Evolutionary conservation across 2,888 invertebrate species (phyloP).

Genomic region (Hedychridium roseum): DNA sequence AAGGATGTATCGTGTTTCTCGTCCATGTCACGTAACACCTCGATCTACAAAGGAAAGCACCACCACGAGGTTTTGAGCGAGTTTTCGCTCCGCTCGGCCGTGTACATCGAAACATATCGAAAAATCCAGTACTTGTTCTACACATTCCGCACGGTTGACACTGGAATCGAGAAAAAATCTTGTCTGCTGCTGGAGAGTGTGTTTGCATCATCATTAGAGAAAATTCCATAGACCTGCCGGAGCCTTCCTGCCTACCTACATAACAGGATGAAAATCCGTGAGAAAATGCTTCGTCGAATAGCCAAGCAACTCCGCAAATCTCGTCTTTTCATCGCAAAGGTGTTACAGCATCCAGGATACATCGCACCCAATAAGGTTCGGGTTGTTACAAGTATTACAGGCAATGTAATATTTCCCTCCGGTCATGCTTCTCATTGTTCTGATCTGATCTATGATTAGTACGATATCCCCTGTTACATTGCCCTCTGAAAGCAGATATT

Average conservation of each 20-base stretch:
- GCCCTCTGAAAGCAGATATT: too few species aligned
- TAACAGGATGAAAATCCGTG: constrained; percentile 34
- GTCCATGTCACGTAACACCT: constrained; percentile 35
- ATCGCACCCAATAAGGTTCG: too few species aligned
- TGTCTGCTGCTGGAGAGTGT: constrained; percentile 13
- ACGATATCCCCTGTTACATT: too few species aligned
- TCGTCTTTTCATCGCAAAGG: too few species aligned
- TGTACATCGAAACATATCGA: too few species aligned
- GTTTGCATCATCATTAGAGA: constrained; percentile 20
- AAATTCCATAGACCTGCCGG: constrained; percentile 32
- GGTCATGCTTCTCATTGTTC: too few species aligned
- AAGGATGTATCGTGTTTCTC: constrained; percentile 37
- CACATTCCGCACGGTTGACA: constrained; percentile 6
- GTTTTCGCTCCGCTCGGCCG: neutral
- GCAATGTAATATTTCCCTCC: too few species aligned
- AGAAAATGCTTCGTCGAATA: constrained; percentile 28
- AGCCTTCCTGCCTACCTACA: constrained; percentile 33
- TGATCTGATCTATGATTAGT: too few species aligned
- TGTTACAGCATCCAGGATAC: too few species aligned
- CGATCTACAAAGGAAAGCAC: constrained; percentile 28
- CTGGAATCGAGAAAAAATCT: constrained; percentile 3
- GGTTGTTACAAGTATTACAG: too few species aligned
- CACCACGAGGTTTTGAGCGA: constrained; percentile 19
- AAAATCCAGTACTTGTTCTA: too few species aligned
- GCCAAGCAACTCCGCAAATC: too few species aligned